phyloP scores from a whole-genome alignment of 2,888 invertebrate genomes.

The Encarsia formosa region DNA sequence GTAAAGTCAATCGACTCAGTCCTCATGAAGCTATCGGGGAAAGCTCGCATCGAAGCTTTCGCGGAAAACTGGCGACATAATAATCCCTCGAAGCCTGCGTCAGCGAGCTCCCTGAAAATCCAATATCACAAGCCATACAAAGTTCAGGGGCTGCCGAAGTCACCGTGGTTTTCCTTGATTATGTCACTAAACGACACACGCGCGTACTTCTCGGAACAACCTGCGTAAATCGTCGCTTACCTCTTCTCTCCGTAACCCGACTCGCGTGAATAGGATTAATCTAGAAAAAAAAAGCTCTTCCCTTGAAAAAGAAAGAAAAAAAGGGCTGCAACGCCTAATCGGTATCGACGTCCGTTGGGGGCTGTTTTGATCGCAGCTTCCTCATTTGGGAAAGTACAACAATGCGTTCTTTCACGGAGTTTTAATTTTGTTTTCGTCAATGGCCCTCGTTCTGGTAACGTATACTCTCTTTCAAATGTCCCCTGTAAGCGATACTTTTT shows the following conservation, averaged over 20 bases:
- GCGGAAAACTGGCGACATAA: slow-evolving; percentile 17
- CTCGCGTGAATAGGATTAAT: slow-evolving; percentile 25
- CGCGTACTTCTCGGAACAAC: slow-evolving; percentile 32
- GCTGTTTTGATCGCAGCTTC: too few relatives aligned
- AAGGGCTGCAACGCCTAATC: too few relatives aligned
- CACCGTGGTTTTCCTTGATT: slow-evolving; percentile 6
- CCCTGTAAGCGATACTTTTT: too few relatives aligned
- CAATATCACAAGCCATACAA: slow-evolving; percentile 28
- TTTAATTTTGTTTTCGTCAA: too few relatives aligned
- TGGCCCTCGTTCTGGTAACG: too few relatives aligned
- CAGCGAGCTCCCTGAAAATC: slow-evolving; percentile 17
- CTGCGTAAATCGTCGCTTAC: slow-evolving; percentile 44
- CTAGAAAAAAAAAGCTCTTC: slow-evolving; percentile 27
- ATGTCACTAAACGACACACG: slow-evolving; percentile 22
- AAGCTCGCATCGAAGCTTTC: background rate
- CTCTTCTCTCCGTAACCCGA: slow-evolving; percentile 37
- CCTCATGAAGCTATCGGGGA: background rate
- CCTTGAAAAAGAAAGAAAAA: slow-evolving; percentile 6
- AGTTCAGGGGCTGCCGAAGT: slow-evolving; percentile 4
- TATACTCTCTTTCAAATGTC: too few relatives aligned
- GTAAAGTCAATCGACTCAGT: background rate
- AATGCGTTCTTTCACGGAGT: too few relatives aligned
- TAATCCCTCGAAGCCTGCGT: background rate
- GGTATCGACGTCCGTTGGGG: too few relatives aligned
- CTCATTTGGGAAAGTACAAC: too few relatives aligned